A percentile compares a stretch with the other conserved stretches of the same genome.
These are phyloP conservation scores for Allacma fusca DNA, from an alignment of 2,888 invertebrate species.

Conservation along the genomic window DNA sequence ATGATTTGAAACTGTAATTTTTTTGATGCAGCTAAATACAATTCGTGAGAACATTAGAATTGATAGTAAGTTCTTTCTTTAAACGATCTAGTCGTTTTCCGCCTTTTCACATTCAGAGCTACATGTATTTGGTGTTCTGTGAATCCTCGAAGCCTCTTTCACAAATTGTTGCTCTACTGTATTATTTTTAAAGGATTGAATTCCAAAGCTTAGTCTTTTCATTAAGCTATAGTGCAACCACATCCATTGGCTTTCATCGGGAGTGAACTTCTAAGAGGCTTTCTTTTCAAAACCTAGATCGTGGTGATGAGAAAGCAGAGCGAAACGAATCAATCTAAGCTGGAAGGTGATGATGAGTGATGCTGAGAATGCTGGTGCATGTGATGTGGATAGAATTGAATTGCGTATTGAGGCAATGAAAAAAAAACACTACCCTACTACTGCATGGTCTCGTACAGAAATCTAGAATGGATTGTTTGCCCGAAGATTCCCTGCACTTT, in stretches of 20 bases:
- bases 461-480: background rate
- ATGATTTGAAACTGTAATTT: slow-evolving; percentile 20
- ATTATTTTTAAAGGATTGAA: background rate
- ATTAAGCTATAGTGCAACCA: background rate
- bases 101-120: background rate
- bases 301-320: slow-evolving; percentile 40
- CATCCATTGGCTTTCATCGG: background rate
- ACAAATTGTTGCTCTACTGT: background rate
- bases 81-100: background rate
- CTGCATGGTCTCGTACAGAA: background rate
- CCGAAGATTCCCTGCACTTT: too few species aligned
- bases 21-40: slow-evolving; percentile 43
- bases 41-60: slow-evolving; percentile 37
- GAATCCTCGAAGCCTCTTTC: background rate
- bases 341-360: background rate
- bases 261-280: background rate
- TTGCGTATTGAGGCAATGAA: background rate
- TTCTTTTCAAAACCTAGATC: slow-evolving; percentile 30
- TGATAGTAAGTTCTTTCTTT: slow-evolving; percentile 31
- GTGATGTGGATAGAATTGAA: background rate
- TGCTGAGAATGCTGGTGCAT: background rate
- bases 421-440: background rate
- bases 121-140: too few species aligned
- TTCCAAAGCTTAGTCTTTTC: background rate
- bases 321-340: slow-evolving; percentile 37